Evolutionary conservation across 1,140 invertebrate genomes (phyloP), one percentile per base, ranked within the genome.

Genomic region (Temnothorax nylanderi): DNA sequence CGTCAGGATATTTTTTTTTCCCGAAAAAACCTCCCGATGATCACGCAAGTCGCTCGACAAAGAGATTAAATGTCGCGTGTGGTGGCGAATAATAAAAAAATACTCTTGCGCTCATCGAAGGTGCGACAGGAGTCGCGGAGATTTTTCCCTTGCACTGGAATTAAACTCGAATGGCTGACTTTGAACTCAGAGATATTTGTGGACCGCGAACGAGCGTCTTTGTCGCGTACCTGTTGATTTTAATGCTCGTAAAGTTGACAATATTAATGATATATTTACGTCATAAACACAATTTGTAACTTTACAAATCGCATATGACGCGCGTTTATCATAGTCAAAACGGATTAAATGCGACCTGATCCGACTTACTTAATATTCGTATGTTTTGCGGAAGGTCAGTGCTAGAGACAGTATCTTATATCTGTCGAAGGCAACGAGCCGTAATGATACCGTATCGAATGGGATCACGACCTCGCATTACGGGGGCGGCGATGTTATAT

Each of bases 381-480:
- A 51, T 2, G 18, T 58, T 72, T n/a, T 44, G 10, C 49, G 37
- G 16, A 26, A 69, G n/a, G n/a, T 21, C 47, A n/a, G 41, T 0
- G 13, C 13, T 44, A 34, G 0, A 21, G 56, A 13, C 16, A 37
- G n/a, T 65, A 16, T 64, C 51, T 56, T 47, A 47, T 34, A 34
- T 47, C 60, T 71, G 21, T 34, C 49, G 21, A 71, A 56, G 16
- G 78, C 78, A 34, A 81, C 21, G 49, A 60, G 67, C n/a, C n/a
- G 3, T 60, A 75, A 75, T 74, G 56, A 75, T 60, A 75, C 4
- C 54, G 7, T 49, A 60, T 74, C 37, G 69, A 75, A 49, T 72
- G 26, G 44, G 67, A 82, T 75, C 80, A 60, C n/a, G 41, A 84
- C 80, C 54, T 75, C 47, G 54, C 54, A 13, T 37, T 81, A 71